Base-by-base conservation (phyloP, 1,140 invertebrate species). In the Euura lappo region DNA sequence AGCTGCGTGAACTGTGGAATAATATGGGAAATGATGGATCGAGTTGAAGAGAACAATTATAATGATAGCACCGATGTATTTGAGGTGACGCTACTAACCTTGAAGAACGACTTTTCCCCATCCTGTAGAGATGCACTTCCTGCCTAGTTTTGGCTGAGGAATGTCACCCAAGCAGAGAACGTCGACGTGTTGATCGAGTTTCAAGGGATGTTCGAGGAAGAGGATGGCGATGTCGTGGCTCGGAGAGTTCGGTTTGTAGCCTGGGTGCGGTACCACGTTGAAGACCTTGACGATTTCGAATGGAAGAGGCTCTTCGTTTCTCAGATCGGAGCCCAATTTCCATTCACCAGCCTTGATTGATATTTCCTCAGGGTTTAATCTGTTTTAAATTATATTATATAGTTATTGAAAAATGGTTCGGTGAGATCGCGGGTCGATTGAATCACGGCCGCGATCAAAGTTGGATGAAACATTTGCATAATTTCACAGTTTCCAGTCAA, bases 281-380 rank as follows among this genome's bases (percentile, higher is more conserved):
- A 90, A 89, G 1, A 95, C 93, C 44, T 92, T 90, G 0, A 92
- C 88, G 42, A 94, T 92, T 81, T 96, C 93, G 88, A 94, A 94
- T 1, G 94, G 92, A 28, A 94, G 84, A 1, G 94, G 94, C 81
- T 95, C 94, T 69, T 94, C 93, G 68, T 88, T 81, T 72, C 83
- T 79, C 5, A 86, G 76, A 71, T 93, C 92, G 73, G 93, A 91
- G 46, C 93, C 93, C n/a, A 95, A 87, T 83, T 95, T 94, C 93
- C 94, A 96, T 91, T 95, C 94, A 6, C 95, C 95, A 2, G 93
- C 92, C 81, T 95, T 95, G 68, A 96, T 90, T 0, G 93, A 90
- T 1, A 96, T 84, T 76, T 95, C 92, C 44, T 89, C 87, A 1
- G 93, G 88, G 8, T 89, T 81, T 8, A 92, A 80, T 69, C 91